Evolutionary conservation across 2,113 vertebrate genomes (phyloP).

Genomic region (Pimephales promelas): DNA sequence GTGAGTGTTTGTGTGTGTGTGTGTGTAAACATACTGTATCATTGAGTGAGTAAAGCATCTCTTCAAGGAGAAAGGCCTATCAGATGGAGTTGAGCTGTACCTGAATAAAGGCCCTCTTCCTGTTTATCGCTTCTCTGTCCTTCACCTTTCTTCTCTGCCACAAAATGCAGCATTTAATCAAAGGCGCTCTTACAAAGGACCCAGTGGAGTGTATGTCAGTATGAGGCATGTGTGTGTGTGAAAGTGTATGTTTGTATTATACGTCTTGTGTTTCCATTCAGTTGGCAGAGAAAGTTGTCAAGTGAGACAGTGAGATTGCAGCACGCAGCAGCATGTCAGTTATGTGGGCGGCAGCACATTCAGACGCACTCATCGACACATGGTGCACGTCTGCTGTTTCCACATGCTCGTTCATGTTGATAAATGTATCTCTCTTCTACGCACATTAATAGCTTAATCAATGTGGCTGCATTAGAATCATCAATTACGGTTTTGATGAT

Average conservation of each 20-base stretch:
- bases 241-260: constrained; percentile 56
- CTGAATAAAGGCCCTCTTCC: constrained; percentile 16
- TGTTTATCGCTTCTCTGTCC: constrained; percentile 15
- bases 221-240: constrained; percentile 49
- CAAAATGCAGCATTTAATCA: constrained; percentile 50
- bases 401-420: constrained; percentile 27
- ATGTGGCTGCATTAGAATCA: neutral
- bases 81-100: neutral
- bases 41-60: constrained; percentile 36
- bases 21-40: neutral
- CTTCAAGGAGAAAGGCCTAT: constrained; percentile 22
- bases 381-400: constrained; percentile 7
- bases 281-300: constrained; percentile 69
- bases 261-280: constrained; percentile 50
- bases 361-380: constrained; percentile 41
- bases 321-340: constrained; percentile 64
- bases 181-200: constrained; percentile 52
- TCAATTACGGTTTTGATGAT: too few species aligned
- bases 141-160: constrained; percentile 23
- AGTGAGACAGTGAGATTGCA: constrained; percentile 61
- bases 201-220: constrained; percentile 21
- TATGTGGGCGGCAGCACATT: constrained; percentile 34
- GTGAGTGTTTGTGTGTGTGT: too few species aligned
- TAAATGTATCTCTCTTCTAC: neutral
- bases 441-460: neutral